These are phyloP conservation scores for Cirrhinus mrigala DNA, from an alignment of 2,797 vertebrate species.

Conservation along the genomic window DNA sequence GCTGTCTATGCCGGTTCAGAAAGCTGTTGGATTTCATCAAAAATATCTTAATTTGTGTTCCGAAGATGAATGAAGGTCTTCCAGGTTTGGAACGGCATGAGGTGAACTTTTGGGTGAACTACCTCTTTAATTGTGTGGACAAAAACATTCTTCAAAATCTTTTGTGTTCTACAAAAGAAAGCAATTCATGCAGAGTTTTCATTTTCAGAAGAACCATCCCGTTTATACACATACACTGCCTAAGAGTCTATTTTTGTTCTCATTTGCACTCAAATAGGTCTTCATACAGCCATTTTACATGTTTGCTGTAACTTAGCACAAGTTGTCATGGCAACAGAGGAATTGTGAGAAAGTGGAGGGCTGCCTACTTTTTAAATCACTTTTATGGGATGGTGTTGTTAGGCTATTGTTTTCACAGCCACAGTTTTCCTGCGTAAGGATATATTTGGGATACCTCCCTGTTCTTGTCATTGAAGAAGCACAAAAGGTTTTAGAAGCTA, in stretches of 20 bases:
- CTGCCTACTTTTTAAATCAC: slow-evolving; percentile 1
- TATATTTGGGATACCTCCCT: background rate
- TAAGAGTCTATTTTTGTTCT: slow-evolving; percentile 54
- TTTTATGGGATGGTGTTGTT: background rate
- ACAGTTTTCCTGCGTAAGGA: slow-evolving; percentile 11
- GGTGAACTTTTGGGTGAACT: too few relatives aligned
- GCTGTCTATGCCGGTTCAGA: too few relatives aligned
- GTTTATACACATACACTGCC: slow-evolving; percentile 41
- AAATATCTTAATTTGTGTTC: too few relatives aligned
- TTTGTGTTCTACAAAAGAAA: slow-evolving; percentile 14
- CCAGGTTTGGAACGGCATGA: too few relatives aligned
- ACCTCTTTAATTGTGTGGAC: background rate
- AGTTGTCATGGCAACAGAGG: slow-evolving; percentile 37
- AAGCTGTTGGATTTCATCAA: too few relatives aligned
- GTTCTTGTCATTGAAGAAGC: slow-evolving; percentile 31
- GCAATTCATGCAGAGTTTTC: background rate
- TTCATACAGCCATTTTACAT: slow-evolving; percentile 21
- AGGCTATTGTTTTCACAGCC: slow-evolving; percentile 2
- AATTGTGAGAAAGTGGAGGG: slow-evolving; percentile 31
- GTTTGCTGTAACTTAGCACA: slow-evolving; percentile 31
- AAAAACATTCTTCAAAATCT: slow-evolving; percentile 6
- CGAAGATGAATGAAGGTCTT: too few relatives aligned
- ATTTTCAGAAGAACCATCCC: background rate
- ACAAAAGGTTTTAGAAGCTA: slow-evolving; percentile 37
- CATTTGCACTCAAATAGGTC: slow-evolving; percentile 53